Base-by-base conservation (phyloP, 2,797 vertebrate species). In the Myotis daubentonii region DNA sequence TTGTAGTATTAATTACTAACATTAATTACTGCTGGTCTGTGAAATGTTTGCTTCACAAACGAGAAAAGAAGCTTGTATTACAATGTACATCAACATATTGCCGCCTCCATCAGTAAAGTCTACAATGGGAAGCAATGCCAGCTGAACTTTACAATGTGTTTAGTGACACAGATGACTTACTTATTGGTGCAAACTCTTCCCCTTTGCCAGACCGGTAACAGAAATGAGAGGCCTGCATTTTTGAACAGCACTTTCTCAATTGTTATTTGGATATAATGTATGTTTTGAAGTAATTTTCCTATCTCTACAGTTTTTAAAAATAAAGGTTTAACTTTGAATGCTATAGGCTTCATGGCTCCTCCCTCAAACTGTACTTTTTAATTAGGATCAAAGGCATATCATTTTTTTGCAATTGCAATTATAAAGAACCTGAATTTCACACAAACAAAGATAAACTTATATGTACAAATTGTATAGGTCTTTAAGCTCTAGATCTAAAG, bases 251-350 rank as follows among this genome's bases (percentile, higher is more conserved):
- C 25, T 53, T 93, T 90, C 66, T 92, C 55, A 89, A 38, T 5
- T 88, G 36, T 75, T 80, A 89, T 55, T 49, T 62, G 75, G 66
- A 81, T 66, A 60, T 53, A 85, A 80, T 0, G 23, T 68, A 11
- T 57, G 13, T 90, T 93, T 86, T 72, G 74, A 86, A 93, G 84
- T 75, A 76, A 80, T 78, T 71, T 92, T 93, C 70, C 72, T 81
- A 66, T 62, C 28, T 74, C 10, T 62, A 81, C 0, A 49, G 10
- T 47, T 88, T 75, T 74, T 62, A 66, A 91, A 86, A 82, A 88
- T 30, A 82, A 71, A 93, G 80, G 57, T 80, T 96, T 71, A 94
- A 19, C 65, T 65, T 33, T 94, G 49, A 91, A 86, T 71, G 19
- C 38, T 83, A 17, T 2, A 89, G n/a, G 28, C 53, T 87, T 95